phyloP scores from a whole-genome alignment of 37 sponge, comb jelly and placozoan genomes.

The Spongilla lacustris region DNA sequence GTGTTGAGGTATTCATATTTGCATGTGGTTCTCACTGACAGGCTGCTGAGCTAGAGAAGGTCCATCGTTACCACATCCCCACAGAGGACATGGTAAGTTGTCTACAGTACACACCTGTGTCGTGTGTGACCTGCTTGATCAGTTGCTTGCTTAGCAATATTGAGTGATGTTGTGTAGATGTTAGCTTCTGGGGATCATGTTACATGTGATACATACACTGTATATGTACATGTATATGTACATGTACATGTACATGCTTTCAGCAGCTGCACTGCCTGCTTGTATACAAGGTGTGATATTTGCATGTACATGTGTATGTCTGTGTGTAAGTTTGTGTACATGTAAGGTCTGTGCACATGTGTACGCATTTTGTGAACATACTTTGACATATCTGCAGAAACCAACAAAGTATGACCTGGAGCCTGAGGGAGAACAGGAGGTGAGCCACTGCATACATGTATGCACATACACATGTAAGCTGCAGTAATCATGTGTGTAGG shows the following conservation, averaged over 20 bases:
- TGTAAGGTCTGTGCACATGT: neutral
- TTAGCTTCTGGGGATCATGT: too few relatives aligned
- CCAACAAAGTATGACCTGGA: conserved; percentile 63
- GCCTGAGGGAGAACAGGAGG: conserved; percentile 67
- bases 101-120: neutral
- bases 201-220: too few relatives aligned
- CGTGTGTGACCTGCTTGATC: neutral
- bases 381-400: conserved; percentile 39
- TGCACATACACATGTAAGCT: too few relatives aligned
- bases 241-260: too few relatives aligned
- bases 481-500: too few relatives aligned
- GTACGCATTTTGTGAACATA: too few relatives aligned
- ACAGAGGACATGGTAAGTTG: conserved; percentile 66
- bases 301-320: neutral
- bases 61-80: conserved; percentile 88
- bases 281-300: too few relatives aligned
- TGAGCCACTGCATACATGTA: too few relatives aligned
- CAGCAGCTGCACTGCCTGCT: too few relatives aligned
- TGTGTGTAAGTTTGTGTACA: neutral
- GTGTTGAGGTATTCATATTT: too few relatives aligned
- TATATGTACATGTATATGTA: conserved; percentile 5
- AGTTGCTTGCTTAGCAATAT: neutral
- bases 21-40: conserved; percentile 12
- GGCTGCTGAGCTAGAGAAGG: conserved; percentile 87
- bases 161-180: neutral